Percentiles rank a stretch among this genome's conserved stretches.
Evolutionary conservation across 1,140 invertebrate species (phyloP).

Genomic region (Chironomus tepperi): DNA sequence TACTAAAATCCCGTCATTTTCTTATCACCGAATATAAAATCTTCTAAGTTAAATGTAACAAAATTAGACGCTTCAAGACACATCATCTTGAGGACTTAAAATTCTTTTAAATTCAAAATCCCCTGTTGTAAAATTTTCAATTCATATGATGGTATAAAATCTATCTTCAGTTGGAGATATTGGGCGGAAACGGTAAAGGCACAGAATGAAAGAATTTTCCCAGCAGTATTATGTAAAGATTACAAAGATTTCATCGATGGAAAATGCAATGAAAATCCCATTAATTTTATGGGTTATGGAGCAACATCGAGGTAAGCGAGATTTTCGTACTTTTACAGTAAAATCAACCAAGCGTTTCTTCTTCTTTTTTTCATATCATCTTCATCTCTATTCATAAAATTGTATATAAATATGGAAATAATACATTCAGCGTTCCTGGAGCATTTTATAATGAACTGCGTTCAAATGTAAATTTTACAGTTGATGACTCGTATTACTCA

Average conservation of each 20-base stretch:
- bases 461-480: conserved; percentile 2
- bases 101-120: no score
- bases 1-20: no score
- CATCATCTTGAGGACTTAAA: no score
- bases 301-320: not conserved
- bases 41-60: no score
- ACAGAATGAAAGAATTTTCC: not conserved
- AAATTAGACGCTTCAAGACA: no score
- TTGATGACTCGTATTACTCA: not conserved
- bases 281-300: conserved; percentile 17
- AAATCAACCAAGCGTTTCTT: not conserved
- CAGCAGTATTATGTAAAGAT: conserved; percentile 3
- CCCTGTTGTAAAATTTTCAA: no score
- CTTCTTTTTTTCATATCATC: not conserved
- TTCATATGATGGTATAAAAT: no score
- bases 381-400: not conserved
- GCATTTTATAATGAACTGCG: not conserved
- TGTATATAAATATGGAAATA: no score
- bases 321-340: no score
- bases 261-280: conserved; percentile 18
- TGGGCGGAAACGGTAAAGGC: not conserved
- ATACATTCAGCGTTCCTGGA: not conserved
- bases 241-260: conserved; percentile 7
- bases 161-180: not conserved
- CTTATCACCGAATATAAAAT: no score